A percentile compares a stretch with the other conserved stretches of the same genome.
Conservation (phyloP, 2,113 vertebrate species). For the Colinus virginianus region DNA sequence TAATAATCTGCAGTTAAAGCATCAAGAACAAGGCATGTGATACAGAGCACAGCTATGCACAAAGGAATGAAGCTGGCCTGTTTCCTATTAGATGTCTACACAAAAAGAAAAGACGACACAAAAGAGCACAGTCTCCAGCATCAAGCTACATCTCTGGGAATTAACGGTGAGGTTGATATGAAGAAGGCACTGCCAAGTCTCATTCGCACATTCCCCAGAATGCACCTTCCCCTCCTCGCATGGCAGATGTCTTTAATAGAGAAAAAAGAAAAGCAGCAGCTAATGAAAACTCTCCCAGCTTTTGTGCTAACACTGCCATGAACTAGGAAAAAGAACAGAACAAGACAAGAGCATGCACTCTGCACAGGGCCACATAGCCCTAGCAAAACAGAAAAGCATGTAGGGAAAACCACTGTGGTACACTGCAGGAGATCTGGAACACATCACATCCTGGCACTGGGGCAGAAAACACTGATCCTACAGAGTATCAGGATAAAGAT, state of each 20-base stretch:
- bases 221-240: neutral
- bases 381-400: neutral
- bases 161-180: neutral
- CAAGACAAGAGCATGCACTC: neutral
- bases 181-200: neutral
- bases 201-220: neutral
- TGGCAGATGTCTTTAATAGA: neutral
- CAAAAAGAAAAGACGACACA: neutral
- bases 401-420: neutral
- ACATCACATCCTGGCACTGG: fast-evolving
- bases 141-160: neutral
- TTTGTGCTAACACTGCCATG: neutral
- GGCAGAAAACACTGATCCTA: neutral
- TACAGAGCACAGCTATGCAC: neutral
- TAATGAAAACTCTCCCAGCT: neutral
- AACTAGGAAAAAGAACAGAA: neutral
- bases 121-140: neutral
- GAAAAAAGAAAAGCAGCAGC: neutral
- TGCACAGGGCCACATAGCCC: neutral
- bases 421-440: neutral
- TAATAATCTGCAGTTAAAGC: neutral
- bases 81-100: neutral
- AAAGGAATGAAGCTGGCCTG: neutral
- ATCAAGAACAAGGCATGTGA: neutral
- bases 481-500: neutral